A percentile compares a stretch with the other conserved stretches of the same genome.
These are phyloP conservation scores for Acyrthosiphon pisum DNA, from an alignment of 1,140 invertebrate genomes.

Conservation along the genomic window DNA sequence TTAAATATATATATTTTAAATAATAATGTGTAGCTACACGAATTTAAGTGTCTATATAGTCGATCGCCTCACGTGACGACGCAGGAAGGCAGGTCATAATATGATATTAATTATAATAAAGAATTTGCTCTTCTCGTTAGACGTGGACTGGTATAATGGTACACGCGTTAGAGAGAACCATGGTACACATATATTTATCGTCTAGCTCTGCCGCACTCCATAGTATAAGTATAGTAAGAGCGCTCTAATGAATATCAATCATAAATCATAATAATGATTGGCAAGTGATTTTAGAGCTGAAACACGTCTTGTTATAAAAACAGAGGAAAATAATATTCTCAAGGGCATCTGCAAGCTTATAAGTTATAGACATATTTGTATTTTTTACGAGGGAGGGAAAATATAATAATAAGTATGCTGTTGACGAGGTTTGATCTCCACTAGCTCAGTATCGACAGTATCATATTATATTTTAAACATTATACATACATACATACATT, in stretches of 20 bases:
- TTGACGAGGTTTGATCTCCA: background rate
- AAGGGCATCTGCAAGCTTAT: background rate
- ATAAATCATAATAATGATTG: background rate
- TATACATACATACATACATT: too few species aligned
- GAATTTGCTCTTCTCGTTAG: background rate
- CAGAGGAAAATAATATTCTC: background rate
- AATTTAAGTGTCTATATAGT: background rate
- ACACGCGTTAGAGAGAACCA: background rate
- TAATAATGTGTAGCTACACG: background rate
- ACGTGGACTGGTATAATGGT: background rate
- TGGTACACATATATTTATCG: background rate
- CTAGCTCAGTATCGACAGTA: background rate
- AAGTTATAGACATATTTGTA: background rate
- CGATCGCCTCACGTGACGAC: background rate
- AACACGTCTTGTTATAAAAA: background rate
- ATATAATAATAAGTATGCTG: background rate
- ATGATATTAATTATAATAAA: slow-evolving; percentile 5
- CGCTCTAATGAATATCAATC: slow-evolving; percentile 1
- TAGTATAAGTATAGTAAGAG: background rate
- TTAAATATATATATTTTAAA: background rate
- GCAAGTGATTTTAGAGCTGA: background rate
- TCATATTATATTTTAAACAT: too few species aligned
- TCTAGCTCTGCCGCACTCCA: background rate
- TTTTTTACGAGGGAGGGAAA: background rate
- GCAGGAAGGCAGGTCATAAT: slow-evolving; percentile 13